Evolutionary conservation across 2,888 invertebrate species (phyloP).

Genomic region (Lasioglossum figueresi): DNA sequence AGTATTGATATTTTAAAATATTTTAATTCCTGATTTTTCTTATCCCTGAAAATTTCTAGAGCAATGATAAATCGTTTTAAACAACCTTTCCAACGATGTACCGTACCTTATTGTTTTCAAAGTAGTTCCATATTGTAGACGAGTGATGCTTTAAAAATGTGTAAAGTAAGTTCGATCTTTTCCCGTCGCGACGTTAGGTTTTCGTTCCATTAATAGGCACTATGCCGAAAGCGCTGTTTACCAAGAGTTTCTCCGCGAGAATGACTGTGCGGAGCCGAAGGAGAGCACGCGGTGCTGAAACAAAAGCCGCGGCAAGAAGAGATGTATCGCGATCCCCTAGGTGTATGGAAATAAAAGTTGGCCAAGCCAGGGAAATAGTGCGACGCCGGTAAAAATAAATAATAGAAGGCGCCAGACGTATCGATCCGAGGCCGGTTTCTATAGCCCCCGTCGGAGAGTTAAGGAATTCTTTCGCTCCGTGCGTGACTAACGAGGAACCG

Average conservation of each 20-base stretch:
- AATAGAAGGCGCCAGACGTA: slow-evolving; percentile 59
- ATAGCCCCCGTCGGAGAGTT: slow-evolving; percentile 15
- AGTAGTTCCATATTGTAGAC: background rate
- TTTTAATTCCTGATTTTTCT: background rate
- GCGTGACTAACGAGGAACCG: slow-evolving; percentile 31
- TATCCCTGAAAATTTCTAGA: background rate
- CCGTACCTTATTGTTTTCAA: background rate
- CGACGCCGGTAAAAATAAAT: slow-evolving; percentile 49
- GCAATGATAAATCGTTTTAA: background rate
- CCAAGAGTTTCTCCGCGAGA: background rate
- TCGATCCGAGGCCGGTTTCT: slow-evolving; percentile 39
- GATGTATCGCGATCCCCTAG: background rate
- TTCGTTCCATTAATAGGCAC: background rate
- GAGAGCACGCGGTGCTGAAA: background rate
- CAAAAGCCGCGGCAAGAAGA: background rate
- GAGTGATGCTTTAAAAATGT: background rate
- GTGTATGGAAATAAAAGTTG: slow-evolving; percentile 43
- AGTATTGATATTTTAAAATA: background rate
- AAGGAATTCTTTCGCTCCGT: slow-evolving; percentile 29
- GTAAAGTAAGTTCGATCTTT: background rate
- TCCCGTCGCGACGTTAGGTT: background rate
- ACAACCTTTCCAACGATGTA: background rate
- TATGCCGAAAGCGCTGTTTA: background rate
- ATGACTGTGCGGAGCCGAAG: background rate
- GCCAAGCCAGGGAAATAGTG: slow-evolving; percentile 17